Conservation (phyloP, 2,888 invertebrate species). For the Ophonus ardosiacus region DNA sequence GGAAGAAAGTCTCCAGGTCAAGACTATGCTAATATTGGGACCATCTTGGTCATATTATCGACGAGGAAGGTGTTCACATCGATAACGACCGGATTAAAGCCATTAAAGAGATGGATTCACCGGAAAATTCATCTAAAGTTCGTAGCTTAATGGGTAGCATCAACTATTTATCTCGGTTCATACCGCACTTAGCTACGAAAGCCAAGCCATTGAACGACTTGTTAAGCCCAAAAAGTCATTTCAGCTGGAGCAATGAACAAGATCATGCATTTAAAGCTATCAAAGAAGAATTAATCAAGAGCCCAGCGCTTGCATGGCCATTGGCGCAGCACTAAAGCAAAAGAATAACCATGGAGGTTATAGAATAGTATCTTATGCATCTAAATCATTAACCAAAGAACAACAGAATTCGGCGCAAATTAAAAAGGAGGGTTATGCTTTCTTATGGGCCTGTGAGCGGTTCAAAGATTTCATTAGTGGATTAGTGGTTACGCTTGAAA, state of each 20-base stretch:
- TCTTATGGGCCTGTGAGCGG: constrained; percentile 69
- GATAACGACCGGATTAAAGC: constrained; percentile 60
- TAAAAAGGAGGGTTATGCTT: not conserved
- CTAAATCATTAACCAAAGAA: no score
- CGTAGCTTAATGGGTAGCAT: not conserved
- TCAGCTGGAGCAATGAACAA: not conserved
- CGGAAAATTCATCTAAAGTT: no score
- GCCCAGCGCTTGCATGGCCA: no score
- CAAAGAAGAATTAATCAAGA: no score
- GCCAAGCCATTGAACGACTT: not conserved
- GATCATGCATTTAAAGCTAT: no score
- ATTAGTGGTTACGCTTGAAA: constrained; percentile 69
- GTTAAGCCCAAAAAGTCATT: not conserved
- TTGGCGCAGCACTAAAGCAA: no score
- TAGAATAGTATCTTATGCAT: no score
- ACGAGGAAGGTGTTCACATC: constrained; percentile 38
- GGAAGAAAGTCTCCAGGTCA: not conserved
- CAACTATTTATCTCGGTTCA: not conserved
- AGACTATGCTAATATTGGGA: not conserved
- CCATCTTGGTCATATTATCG: not conserved
- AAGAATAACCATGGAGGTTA: no score
- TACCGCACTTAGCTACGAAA: not conserved
- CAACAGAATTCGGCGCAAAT: no score
- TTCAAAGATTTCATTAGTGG: no score
- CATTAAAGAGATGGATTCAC: constrained; percentile 65